A percentile compares a stretch with the other conserved stretches of the same genome.
Evolutionary conservation across 2,888 invertebrate species (phyloP).

Genomic region (Erebia epiphron): DNA sequence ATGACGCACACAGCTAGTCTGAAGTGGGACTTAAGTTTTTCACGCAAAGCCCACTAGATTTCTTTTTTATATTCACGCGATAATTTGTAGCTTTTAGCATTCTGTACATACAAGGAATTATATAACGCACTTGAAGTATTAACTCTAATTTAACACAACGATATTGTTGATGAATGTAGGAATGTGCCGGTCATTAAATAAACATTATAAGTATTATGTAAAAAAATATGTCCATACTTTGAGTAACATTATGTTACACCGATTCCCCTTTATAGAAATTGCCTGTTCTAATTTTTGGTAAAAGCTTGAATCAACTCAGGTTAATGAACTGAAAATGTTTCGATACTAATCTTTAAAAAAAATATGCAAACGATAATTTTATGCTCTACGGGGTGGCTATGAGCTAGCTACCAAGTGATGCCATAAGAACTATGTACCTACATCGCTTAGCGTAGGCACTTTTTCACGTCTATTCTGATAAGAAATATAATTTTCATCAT

Average conservation of each 20-base stretch:
- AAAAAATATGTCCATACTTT: background rate
- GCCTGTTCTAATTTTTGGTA: no score
- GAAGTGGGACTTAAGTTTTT: conserved; percentile 2
- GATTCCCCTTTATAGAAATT: no score
- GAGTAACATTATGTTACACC: no score
- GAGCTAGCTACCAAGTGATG: background rate
- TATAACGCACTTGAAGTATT: background rate
- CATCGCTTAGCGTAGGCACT: background rate
- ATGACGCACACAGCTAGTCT: background rate
- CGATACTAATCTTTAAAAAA: no score
- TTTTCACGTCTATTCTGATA: background rate
- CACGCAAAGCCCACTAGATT: background rate
- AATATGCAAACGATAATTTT: background rate
- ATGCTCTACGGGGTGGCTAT: conserved; percentile 1
- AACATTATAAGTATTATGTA: background rate
- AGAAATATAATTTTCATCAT: no score
- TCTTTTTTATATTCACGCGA: background rate
- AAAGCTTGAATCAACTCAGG: no score
- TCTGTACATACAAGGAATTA: background rate
- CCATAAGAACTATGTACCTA: background rate
- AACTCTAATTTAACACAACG: background rate
- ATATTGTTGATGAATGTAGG: background rate
- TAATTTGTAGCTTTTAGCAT: background rate
- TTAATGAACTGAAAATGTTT: no score
- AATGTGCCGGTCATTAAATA: background rate